Conservation (phyloP, 1,140 invertebrate species). For the Musca vetustissima region DNA sequence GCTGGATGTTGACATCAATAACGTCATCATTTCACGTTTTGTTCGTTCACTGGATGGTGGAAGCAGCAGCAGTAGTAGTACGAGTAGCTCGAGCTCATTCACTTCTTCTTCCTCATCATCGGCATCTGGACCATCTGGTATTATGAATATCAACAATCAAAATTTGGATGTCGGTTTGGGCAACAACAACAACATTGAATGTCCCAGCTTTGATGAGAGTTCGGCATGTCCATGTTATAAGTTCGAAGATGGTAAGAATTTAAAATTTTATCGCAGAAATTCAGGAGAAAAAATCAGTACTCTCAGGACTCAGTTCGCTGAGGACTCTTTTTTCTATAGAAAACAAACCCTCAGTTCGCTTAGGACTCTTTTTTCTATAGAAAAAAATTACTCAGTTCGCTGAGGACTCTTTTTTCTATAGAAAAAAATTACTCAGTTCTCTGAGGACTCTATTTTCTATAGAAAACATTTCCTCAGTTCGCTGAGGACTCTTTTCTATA, state of each 20-base stretch:
- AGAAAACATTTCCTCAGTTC: too few relatives aligned
- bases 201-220: conserved; percentile 70
- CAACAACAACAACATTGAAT: conserved; percentile 56
- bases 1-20: neutral
- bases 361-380: too few relatives aligned
- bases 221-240: conserved; percentile 86
- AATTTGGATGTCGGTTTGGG: conserved; percentile 25
- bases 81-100: neutral
- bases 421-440: too few relatives aligned
- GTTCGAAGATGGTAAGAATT: conserved; percentile 75
- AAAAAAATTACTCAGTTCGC: too few relatives aligned
- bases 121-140: neutral
- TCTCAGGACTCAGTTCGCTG: too few relatives aligned
- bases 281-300: too few relatives aligned
- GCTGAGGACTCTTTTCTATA: too few relatives aligned
- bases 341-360: too few relatives aligned
- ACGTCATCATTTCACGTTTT: neutral
- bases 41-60: conserved; percentile 25
- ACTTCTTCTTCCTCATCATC: neutral
- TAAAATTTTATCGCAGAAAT: too few relatives aligned
- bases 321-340: too few relatives aligned
- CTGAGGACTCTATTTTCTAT: too few relatives aligned
- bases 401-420: too few relatives aligned
- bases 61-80: conserved; percentile 20
- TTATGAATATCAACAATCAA: conserved; percentile 25